These are phyloP conservation scores for Pluvianellus socialis DNA, from an alignment of 2,113 vertebrate species.

Conservation along the genomic window DNA sequence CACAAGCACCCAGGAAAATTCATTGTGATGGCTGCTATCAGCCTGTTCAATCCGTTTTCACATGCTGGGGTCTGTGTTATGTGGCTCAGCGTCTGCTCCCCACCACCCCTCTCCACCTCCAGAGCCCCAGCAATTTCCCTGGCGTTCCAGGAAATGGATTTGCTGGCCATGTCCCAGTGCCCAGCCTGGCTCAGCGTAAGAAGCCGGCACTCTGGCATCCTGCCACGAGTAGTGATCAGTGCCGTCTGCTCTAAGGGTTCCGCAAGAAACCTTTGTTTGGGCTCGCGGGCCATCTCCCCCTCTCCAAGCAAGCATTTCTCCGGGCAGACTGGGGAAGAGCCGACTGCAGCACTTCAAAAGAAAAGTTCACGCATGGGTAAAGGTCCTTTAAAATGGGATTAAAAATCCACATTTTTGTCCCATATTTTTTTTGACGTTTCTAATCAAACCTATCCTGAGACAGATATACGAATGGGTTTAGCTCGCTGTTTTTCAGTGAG, in stretches of 20 bases:
- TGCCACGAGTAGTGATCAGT: fast-evolving
- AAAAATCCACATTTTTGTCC: constrained; percentile 12
- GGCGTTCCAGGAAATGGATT: neutral
- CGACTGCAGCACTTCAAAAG: constrained; percentile 1
- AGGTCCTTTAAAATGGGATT: constrained; percentile 40
- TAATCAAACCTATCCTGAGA: constrained; percentile 30
- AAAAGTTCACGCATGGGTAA: constrained; percentile 4
- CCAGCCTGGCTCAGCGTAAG: neutral
- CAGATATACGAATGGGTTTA: neutral
- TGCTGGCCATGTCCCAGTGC: neutral
- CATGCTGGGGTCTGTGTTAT: fast-evolving
- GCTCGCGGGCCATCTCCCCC: neutral
- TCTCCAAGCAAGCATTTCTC: neutral
- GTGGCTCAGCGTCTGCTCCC: neutral
- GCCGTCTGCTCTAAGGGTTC: neutral
- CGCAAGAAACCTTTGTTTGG: neutral
- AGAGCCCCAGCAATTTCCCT: neutral
- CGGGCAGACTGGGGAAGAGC: neutral
- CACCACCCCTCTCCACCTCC: neutral
- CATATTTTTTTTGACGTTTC: neutral
- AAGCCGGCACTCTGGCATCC: neutral
- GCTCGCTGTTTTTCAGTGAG: fast-evolving
- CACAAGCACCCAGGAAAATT: neutral
- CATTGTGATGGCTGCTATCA: neutral
- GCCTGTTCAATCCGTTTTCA: neutral